Percentiles rank a stretch among this genome's conserved stretches.
These are phyloP conservation scores for Meriones unguiculatus DNA, from an alignment of 2,113 vertebrate species.

Conservation along the genomic window DNA sequence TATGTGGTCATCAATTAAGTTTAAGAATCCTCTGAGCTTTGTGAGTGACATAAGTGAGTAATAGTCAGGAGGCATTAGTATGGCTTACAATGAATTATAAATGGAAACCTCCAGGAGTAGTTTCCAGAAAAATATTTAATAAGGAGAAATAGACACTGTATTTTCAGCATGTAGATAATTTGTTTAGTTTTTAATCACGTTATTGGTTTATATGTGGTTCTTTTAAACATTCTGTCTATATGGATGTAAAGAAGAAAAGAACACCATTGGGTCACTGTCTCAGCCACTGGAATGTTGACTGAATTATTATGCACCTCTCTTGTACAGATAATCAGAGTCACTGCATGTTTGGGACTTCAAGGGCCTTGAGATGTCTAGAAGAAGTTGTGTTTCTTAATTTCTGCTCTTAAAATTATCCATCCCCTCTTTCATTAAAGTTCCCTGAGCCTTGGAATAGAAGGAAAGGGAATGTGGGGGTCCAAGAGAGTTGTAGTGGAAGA, in stretches of 20 bases:
- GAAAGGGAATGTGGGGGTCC: background rate
- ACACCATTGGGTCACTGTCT: background rate
- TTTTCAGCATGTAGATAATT: background rate
- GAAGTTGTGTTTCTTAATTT: background rate
- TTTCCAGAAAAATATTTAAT: background rate
- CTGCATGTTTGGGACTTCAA: background rate
- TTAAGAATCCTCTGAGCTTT: background rate
- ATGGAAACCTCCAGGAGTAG: background rate
- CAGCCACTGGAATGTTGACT: background rate
- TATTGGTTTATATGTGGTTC: background rate
- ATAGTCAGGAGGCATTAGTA: background rate
- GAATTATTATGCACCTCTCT: too few relatives aligned
- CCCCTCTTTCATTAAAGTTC: background rate
- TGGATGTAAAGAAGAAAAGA: background rate
- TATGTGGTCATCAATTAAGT: background rate
- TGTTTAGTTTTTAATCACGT: background rate
- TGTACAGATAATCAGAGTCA: accelerated
- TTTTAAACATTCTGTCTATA: background rate
- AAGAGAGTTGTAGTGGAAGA: background rate
- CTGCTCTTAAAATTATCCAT: background rate
- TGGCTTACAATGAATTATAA: background rate
- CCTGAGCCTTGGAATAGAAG: too few relatives aligned
- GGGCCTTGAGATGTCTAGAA: background rate
- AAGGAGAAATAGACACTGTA: background rate
- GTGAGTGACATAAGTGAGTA: background rate